phyloP scores from a whole-genome alignment of 2,113 vertebrate genomes.

The Tilapia sparmanii region DNA sequence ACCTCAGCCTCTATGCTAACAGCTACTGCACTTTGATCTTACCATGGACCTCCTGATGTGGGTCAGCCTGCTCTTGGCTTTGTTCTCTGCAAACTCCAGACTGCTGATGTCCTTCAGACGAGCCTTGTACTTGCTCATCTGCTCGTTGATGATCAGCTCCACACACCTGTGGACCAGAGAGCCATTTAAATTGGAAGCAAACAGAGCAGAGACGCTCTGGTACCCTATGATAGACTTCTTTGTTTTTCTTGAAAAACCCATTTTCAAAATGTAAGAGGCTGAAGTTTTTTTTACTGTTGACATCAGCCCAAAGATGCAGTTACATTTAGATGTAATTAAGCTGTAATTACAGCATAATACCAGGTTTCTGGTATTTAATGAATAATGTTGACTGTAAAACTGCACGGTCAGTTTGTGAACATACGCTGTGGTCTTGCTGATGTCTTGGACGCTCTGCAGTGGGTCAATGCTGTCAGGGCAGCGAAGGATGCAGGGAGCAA shows the following conservation, averaged over 20 bases:
- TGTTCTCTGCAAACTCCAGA: constrained; percentile 95
- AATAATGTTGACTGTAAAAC: background rate
- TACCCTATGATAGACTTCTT: background rate
- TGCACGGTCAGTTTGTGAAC: constrained; percentile 3
- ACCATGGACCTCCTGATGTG: constrained; percentile 95
- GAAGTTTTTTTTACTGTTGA: background rate
- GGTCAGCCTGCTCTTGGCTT: constrained; percentile 90
- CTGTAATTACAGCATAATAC: background rate
- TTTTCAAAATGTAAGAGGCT: background rate
- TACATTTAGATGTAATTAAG: background rate
- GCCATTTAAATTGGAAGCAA: background rate
- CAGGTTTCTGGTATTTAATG: background rate
- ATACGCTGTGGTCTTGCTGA: constrained; percentile 97
- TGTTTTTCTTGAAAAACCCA: background rate
- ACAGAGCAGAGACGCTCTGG: background rate
- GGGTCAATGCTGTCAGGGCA: constrained; percentile 92
- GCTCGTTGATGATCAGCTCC: constrained; percentile 90
- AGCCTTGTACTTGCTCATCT: constrained; percentile 96
- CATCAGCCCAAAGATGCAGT: background rate
- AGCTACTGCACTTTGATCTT: constrained; percentile 52
- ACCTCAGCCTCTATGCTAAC: background rate
- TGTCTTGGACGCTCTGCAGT: constrained; percentile 92
- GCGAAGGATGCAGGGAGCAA: constrained; percentile 96
- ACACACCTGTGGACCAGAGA: constrained; percentile 76
- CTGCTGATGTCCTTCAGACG: constrained; percentile 96